Conservation (phyloP, 2,113 vertebrate genomes). For the Motacilla alba region DNA sequence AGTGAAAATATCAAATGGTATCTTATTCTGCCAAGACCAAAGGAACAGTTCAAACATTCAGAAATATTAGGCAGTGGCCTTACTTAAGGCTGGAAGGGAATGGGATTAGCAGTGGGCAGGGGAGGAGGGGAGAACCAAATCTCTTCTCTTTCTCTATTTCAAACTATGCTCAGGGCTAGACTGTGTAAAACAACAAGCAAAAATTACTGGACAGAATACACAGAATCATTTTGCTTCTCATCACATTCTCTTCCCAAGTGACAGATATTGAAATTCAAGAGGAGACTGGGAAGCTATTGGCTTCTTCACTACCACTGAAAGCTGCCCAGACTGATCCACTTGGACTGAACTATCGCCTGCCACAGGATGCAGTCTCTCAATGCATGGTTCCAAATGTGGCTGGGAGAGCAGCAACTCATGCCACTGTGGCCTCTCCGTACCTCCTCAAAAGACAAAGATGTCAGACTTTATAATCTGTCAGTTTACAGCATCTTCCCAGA, state of each 20-base stretch:
- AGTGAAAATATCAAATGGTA: conserved; percentile 42
- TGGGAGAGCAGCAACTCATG: neutral
- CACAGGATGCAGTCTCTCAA: neutral
- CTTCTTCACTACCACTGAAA: neutral
- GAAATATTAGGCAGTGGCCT: neutral
- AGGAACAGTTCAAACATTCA: neutral
- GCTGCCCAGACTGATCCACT: neutral
- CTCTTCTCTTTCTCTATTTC: neutral
- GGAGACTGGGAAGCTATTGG: neutral
- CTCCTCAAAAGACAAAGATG: neutral
- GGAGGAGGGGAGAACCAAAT: neutral
- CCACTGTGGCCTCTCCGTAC: neutral
- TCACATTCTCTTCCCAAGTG: neutral
- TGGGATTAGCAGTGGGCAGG: neutral
- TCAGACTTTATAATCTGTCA: neutral
- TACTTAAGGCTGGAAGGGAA: neutral
- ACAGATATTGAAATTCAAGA: neutral
- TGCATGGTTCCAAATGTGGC: neutral
- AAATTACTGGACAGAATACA: neutral
- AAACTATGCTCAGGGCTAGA: neutral
- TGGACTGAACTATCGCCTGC: neutral
- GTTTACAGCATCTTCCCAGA: neutral
- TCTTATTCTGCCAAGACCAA: conserved; percentile 39
- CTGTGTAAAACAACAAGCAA: neutral
- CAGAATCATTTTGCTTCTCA: neutral